phyloP scores from a whole-genome alignment of 1,140 invertebrate genomes.

The Limonius californicus region DNA sequence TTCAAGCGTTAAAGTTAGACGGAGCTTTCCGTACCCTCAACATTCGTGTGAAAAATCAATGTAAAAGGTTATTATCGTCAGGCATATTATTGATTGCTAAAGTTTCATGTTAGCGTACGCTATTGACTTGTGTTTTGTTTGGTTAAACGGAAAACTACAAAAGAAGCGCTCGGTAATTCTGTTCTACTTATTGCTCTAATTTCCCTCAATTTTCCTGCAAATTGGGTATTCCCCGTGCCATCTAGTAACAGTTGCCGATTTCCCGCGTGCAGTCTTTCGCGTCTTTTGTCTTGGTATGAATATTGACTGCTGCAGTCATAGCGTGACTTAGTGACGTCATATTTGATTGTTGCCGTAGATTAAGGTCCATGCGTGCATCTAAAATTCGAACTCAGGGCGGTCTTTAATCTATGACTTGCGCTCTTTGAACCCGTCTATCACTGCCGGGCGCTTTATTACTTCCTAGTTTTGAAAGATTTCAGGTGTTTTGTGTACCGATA shows the following conservation, averaged over 20 bases:
- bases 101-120: background rate
- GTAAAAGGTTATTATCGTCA: slow-evolving; percentile 33
- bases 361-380: slow-evolving; percentile 32
- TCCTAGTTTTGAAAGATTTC: background rate
- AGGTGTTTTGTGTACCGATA: background rate
- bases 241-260: background rate
- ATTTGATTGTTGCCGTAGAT: slow-evolving; percentile 36
- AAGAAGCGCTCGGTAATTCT: too few relatives aligned
- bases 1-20: slow-evolving; percentile 17
- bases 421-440: slow-evolving; percentile 16
- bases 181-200: too few relatives aligned
- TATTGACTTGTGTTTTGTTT: background rate
- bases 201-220: too few relatives aligned
- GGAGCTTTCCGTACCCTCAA: slow-evolving; percentile 14
- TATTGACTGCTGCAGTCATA: slow-evolving; percentile 34
- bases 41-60: slow-evolving; percentile 31
- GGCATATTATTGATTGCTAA: slow-evolving; percentile 30
- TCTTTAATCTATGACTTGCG: slow-evolving; percentile 31
- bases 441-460: background rate
- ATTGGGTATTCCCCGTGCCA: background rate
- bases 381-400: slow-evolving; percentile 26
- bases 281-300: background rate
- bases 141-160: background rate
- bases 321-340: slow-evolving; percentile 39
- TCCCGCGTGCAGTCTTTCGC: background rate